Conservation (phyloP, 2,888 invertebrate genomes). For the Pomacea canaliculata region DNA sequence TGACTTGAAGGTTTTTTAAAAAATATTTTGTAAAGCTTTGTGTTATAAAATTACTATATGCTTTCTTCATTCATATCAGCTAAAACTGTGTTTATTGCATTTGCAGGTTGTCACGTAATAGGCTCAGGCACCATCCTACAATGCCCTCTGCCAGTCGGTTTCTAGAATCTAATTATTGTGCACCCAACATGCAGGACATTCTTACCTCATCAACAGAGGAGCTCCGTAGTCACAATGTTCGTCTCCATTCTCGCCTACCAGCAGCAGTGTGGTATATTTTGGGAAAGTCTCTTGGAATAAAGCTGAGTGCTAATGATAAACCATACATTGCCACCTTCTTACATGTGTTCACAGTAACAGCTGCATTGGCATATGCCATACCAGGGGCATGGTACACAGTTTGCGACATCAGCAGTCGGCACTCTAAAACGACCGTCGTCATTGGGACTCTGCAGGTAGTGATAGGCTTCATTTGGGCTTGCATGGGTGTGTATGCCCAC, state of each 20-base stretch:
- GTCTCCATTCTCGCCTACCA: slow-evolving; percentile 62
- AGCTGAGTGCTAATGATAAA: slow-evolving; percentile 47
- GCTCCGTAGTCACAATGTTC: slow-evolving; percentile 30
- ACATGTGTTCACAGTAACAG: slow-evolving; percentile 57
- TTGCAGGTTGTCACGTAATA: slow-evolving; percentile 1
- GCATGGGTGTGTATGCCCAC: slow-evolving; percentile 69
- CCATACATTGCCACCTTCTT: slow-evolving; percentile 61
- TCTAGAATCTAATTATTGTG: background rate
- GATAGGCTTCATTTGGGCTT: slow-evolving; percentile 66
- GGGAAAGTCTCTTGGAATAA: slow-evolving; percentile 48
- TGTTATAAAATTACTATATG: no score
- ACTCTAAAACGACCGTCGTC: slow-evolving; percentile 63
- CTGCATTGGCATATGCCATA: slow-evolving; percentile 56
- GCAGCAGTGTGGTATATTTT: slow-evolving; percentile 66
- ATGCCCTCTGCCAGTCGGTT: background rate
- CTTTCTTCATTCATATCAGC: no score
- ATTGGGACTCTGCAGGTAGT: slow-evolving; percentile 65
- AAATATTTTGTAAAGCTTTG: background rate
- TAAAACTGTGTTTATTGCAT: no score
- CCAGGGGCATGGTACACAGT: slow-evolving; percentile 61
- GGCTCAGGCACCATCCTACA: background rate
- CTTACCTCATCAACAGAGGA: no score
- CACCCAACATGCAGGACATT: background rate
- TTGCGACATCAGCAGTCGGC: slow-evolving; percentile 63
- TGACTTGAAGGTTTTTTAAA: background rate